Evolutionary conservation across 2,888 invertebrate species (phyloP).

Genomic region (Coenonympha arcania): DNA sequence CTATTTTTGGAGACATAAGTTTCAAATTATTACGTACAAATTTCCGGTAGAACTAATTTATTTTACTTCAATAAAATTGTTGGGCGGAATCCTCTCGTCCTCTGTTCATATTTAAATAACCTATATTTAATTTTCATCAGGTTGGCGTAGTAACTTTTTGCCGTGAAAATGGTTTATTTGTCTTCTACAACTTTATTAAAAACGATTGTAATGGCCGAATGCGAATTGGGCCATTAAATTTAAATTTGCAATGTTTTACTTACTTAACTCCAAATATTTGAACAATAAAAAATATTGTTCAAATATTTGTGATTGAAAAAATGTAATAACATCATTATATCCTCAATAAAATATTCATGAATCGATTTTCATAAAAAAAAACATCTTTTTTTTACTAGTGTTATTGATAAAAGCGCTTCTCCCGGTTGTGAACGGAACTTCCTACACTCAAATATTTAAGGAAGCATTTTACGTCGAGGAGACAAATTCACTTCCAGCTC

Average conservation of each 20-base stretch:
- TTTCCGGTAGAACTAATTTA: constrained; percentile 4
- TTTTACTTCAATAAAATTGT: constrained; percentile 11
- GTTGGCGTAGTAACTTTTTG: no score
- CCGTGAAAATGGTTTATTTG: neutral
- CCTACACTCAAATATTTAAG: constrained; percentile 19
- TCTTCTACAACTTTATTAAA: neutral
- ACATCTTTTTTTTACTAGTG: no score
- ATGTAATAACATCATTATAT: no score
- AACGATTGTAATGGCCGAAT: neutral
- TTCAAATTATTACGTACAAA: neutral
- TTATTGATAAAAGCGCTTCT: neutral
- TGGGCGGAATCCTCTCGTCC: neutral
- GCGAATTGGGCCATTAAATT: neutral
- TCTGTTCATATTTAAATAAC: neutral
- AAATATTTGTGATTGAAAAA: no score
- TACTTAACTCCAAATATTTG: no score
- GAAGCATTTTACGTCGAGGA: constrained; percentile 17
- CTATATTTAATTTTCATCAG: neutral
- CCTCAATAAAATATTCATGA: no score
- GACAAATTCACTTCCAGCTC: constrained; percentile 27
- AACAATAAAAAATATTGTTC: no score
- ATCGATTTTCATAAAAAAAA: no score
- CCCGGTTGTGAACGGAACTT: constrained; percentile 6
- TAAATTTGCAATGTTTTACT: neutral
- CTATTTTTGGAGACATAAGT: neutral